These are phyloP conservation scores for Oreotragus oreotragus DNA, from an alignment of 2,113 vertebrate species.

Conservation along the genomic window DNA sequence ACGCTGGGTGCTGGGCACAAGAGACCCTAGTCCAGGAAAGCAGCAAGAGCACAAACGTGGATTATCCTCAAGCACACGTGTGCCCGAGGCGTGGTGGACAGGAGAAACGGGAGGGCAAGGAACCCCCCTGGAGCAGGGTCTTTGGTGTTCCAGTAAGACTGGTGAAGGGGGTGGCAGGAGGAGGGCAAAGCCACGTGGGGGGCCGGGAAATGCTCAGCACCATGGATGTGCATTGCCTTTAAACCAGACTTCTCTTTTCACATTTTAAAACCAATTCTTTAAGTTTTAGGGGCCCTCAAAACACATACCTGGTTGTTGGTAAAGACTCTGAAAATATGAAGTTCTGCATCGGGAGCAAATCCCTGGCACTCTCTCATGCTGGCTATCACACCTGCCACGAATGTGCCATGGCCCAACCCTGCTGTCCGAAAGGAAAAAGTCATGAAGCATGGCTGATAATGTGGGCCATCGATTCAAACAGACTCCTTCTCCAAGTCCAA, in stretches of 20 bases:
- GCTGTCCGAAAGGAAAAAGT: not conserved
- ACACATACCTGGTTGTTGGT: constrained; percentile 96
- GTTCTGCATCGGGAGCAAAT: constrained; percentile 96
- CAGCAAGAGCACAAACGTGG: not conserved
- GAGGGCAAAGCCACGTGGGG: not conserved
- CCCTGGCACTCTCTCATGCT: constrained; percentile 99
- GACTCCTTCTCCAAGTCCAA: fast-evolving
- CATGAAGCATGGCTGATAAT: not conserved
- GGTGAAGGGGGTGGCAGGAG: fast-evolving
- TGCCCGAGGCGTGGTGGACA: fast-evolving
- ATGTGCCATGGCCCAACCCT: constrained; percentile 98
- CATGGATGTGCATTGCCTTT: fast-evolving
- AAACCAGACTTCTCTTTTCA: not conserved
- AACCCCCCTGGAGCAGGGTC: not conserved
- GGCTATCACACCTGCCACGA: constrained; percentile 98
- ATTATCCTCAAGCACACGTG: not conserved
- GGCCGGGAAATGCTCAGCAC: fast-evolving
- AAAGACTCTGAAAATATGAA: constrained; percentile 99
- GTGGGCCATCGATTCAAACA: not conserved
- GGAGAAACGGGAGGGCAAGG: not conserved
- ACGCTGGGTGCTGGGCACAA: not conserved
- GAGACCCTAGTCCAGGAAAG: not conserved
- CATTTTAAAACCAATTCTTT: not conserved
- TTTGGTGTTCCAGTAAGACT: not conserved
- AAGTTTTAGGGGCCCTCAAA: not conserved